Conservation (phyloP, 2,797 vertebrate genomes). For the Enteromius viviparus region DNA sequence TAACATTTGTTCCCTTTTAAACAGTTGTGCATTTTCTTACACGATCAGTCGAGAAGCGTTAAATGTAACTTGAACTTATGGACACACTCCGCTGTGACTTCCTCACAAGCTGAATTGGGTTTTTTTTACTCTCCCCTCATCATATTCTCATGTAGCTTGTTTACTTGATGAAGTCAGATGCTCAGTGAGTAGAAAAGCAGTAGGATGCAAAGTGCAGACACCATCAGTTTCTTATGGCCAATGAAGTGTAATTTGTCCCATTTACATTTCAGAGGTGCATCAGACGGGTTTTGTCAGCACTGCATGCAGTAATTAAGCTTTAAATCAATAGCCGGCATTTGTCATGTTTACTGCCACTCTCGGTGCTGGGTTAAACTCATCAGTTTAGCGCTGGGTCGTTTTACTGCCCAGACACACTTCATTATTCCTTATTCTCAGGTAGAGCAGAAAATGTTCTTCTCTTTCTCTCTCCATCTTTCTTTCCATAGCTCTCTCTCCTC, state of each 20-base stretch:
- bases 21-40: constrained; percentile 15
- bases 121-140: constrained; percentile 30
- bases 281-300: constrained; percentile 99
- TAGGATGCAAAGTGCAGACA: constrained; percentile 97
- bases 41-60: neutral
- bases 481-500: constrained; percentile 68
- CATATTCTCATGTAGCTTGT: constrained; percentile 73
- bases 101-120: constrained; percentile 32
- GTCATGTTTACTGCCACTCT: constrained; percentile 99
- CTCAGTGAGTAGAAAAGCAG: constrained; percentile 89
- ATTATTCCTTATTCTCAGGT: constrained; percentile 97
- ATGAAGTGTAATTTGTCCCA: constrained; percentile 99
- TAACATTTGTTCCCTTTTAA: neutral
- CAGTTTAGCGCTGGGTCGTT: constrained; percentile 99
- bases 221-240: constrained; percentile 99
- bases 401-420: constrained; percentile 99
- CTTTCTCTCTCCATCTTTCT: constrained; percentile 57
- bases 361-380: constrained; percentile 99
- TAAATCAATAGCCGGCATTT: constrained; percentile 99
- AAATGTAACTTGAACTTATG: constrained; percentile 13
- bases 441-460: constrained; percentile 83
- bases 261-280: constrained; percentile 99
- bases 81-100: constrained; percentile 48
- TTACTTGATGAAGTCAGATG: constrained; percentile 94
- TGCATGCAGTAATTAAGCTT: constrained; percentile 99